These are phyloP conservation scores for Zosterops borbonicus DNA, from an alignment of 2,113 vertebrate genomes.

Conservation along the genomic window DNA sequence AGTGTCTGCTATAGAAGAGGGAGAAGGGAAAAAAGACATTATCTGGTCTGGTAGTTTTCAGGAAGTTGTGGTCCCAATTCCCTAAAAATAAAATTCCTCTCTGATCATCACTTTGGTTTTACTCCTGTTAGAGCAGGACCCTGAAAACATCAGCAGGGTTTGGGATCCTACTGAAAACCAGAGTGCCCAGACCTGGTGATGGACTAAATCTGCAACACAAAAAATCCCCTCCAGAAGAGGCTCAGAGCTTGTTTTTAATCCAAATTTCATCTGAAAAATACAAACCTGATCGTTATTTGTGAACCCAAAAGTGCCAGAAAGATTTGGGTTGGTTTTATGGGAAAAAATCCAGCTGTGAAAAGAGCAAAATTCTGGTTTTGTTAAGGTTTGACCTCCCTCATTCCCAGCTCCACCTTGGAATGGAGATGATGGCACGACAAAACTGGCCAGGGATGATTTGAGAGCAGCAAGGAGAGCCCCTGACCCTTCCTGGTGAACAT, in stretches of 20 bases:
- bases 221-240: not conserved
- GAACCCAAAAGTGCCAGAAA: not conserved
- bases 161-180: not conserved
- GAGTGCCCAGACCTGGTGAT: not conserved
- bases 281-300: not conserved
- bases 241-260: not conserved
- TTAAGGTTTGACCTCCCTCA: not conserved
- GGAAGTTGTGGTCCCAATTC: constrained; percentile 62
- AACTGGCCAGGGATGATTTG: not conserved
- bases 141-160: not conserved
- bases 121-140: not conserved
- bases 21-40: constrained; percentile 53
- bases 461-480: not conserved
- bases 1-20: constrained; percentile 32
- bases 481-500: not conserved
- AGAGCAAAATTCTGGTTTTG: not conserved
- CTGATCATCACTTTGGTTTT: constrained; percentile 11
- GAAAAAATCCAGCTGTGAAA: not conserved
- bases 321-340: not conserved
- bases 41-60: constrained; percentile 66
- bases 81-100: constrained; percentile 42
- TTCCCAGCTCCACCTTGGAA: not conserved
- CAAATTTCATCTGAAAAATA: not conserved
- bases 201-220: not conserved
- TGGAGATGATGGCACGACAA: not conserved